A percentile compares a stretch with the other conserved stretches of the same genome.
These are phyloP conservation scores for Eutrigla gurnardus DNA, from an alignment of 2,797 vertebrate species.

Conservation along the genomic window DNA sequence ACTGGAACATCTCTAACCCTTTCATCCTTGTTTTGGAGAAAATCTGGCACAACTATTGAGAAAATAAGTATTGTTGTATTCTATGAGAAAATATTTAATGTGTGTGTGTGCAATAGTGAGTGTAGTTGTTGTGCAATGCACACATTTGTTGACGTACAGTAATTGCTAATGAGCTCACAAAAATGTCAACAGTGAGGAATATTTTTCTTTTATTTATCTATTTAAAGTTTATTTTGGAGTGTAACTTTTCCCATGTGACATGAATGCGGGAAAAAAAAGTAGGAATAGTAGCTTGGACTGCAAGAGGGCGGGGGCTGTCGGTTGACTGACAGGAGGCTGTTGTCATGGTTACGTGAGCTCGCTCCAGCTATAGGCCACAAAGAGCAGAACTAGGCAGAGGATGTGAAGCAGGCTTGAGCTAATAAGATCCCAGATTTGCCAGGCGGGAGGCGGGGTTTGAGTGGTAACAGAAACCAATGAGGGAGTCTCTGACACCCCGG, in stretches of 20 bases:
- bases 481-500: constrained; percentile 42
- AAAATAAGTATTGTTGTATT: neutral
- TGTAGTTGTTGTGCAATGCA: neutral
- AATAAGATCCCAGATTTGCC: constrained; percentile 94
- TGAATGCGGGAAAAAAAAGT: constrained; percentile 37
- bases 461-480: constrained; percentile 78
- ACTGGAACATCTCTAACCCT: neutral
- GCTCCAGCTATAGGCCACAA: constrained; percentile 92
- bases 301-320: constrained; percentile 44
- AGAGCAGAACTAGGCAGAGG: constrained; percentile 92
- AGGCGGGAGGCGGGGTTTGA: constrained; percentile 88
- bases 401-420: constrained; percentile 94
- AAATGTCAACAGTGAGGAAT: neutral
- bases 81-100: neutral
- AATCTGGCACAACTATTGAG: neutral
- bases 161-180: neutral
- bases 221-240: neutral
- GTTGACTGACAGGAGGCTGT: constrained; percentile 50
- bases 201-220: too few species aligned
- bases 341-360: constrained; percentile 85
- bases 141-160: neutral
- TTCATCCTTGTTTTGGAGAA: neutral
- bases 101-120: too few species aligned
- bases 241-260: constrained; percentile 27
- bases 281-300: constrained; percentile 19